These are phyloP conservation scores for Drosophila kurseongensis DNA, from an alignment of 1,140 invertebrate genomes.

Conservation along the genomic window DNA sequence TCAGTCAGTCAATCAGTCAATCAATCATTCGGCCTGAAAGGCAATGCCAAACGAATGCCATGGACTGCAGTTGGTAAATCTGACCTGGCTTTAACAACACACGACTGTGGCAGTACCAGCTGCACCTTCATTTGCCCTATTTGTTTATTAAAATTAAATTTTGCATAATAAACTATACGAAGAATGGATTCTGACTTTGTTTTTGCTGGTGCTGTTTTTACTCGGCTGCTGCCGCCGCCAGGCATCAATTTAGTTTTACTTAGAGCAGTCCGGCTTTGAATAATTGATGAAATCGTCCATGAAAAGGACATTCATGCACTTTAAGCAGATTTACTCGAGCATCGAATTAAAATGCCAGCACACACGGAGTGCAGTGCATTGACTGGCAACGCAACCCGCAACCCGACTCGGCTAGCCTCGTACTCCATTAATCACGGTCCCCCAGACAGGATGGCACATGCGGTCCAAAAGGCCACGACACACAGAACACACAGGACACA, in stretches of 20 bases:
- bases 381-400: constrained; percentile 14
- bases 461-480: constrained; percentile 8
- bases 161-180: constrained; percentile 72
- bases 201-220: constrained; percentile 17
- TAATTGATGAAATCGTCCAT: constrained; percentile 67
- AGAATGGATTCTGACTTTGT: constrained; percentile 30
- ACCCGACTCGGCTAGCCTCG: constrained; percentile 8
- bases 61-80: background rate
- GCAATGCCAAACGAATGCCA: constrained; percentile 21
- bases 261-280: constrained; percentile 46
- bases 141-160: constrained; percentile 78
- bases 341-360: constrained; percentile 49
- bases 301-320: constrained; percentile 56
- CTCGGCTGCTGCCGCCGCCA: constrained; percentile 4
- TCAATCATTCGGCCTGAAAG: constrained; percentile 29
- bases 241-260: constrained; percentile 37
- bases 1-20: constrained; percentile 38
- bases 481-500: background rate
- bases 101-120: background rate
- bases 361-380: constrained; percentile 18
- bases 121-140: constrained; percentile 44
- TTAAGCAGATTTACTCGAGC: constrained; percentile 57
- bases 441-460: constrained; percentile 17
- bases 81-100: background rate
- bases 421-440: constrained; percentile 62